These are phyloP conservation scores for Hippasteria phrygiana DNA, from an alignment of 53 echinoderm and acorn worm species.

Conservation along the genomic window DNA sequence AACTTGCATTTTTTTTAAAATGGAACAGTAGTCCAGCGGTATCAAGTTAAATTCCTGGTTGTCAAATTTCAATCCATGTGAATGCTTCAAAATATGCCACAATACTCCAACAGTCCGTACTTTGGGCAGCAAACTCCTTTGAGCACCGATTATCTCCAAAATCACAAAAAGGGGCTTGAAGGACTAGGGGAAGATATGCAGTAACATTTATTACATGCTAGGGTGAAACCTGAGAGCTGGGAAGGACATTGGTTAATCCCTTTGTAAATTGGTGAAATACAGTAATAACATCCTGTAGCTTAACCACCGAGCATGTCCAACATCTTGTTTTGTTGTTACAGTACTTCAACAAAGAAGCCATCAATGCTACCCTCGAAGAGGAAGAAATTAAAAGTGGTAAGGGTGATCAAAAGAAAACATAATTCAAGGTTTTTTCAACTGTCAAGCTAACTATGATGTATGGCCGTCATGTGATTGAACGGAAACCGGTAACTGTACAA, in stretches of 20 bases:
- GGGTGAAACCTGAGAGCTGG: not conserved
- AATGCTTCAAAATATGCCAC: no score
- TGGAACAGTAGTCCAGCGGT: no score
- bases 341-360: not conserved
- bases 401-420: not conserved
- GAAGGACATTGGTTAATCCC: not conserved
- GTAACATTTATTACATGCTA: not conserved
- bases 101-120: no score
- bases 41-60: no score
- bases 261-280: not conserved
- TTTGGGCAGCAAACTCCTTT: not conserved
- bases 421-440: not conserved
- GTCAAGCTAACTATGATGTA: not conserved
- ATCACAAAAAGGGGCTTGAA: not conserved
- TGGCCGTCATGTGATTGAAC: not conserved
- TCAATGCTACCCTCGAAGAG: not conserved
- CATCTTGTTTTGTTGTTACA: slow-evolving; percentile 21
- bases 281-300: not conserved
- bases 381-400: not conserved
- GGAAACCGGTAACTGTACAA: not conserved
- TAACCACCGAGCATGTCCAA: not conserved
- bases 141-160: not conserved
- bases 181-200: not conserved
- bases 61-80: no score
- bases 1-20: no score